Base-by-base conservation (phyloP, 2,888 invertebrate species). In the Abscondita cerata region DNA sequence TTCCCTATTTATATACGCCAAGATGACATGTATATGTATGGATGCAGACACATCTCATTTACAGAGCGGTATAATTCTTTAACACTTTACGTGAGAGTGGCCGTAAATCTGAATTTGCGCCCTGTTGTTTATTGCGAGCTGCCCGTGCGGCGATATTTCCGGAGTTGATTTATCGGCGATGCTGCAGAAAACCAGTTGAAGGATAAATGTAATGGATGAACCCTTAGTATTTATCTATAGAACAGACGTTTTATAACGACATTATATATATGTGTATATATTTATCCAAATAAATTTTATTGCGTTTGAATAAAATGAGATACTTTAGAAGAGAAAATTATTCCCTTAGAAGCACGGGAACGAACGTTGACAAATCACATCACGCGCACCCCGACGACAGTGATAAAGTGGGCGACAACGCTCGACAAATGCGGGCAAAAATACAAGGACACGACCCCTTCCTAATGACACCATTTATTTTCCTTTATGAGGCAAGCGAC, bases 11-110 rank as follows among this genome's bases (percentile, higher is more conserved):
- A 78, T 79, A 76, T 74, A 75, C 74, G 75, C 76, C 75, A 71
- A 74, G 75, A 76, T 77, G 78, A 78, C 77, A 76, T 77, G 76
- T 77, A 77, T 77, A 76, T 76, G 75, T 77, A 75, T 76, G 74
- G 73, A 70, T 71, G 75, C 72, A 81, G 81, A 82, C 82, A 83
- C 83, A 82, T 83, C 82, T 83, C 82, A 83, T 83, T 83, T 83
- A 81, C 81, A 79, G 78, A 73, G 76, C 73, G 75, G 81, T 81
- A 82, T 83, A 83, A 83, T 83, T 83, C 82, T 81, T 80, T 79
- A 81, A 81, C 82, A 82, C 82, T 82, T 82, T 81, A 73, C 72
- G 72, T 74, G 73, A 75, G 75, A 78, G 76, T 77, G 77, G 74
- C 72, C 76, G 78, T 79, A 79, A 78, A 78, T 79, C 76, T 76